Evolutionary conservation across 1,140 invertebrate genomes (phyloP), one percentile per base, ranked within the genome.

Genomic region (Hyphantria cunea): DNA sequence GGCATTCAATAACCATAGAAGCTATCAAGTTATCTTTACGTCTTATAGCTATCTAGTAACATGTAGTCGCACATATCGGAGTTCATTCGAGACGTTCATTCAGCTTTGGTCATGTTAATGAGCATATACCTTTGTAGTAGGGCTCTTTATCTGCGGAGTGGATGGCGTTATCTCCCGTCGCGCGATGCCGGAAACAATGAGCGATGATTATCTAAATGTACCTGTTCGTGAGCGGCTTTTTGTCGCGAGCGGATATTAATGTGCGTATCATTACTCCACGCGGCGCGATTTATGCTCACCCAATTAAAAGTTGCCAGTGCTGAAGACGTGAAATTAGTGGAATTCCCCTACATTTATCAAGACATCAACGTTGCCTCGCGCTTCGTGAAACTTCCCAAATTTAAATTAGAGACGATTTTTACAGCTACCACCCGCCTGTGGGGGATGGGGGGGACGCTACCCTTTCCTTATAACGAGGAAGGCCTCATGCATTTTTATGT

Each of bases 401-500:
- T 90, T 90, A 90, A 90, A 90, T 90, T 90, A 90, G 88, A 90
- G 85, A 90, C 88, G 86, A 90, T 90, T 91, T 89, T 89, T 89
- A 89, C 86, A 86, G 86, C 84, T 83, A 86, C 85, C 86, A 84
- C 85, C 88, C 82, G 59, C 8, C 37, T 42, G 72, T 71, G 75
- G 76, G 84, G 78, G 69, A 62, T 62, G 76, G 80, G 83, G 82
- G 78, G 72, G 67, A n/a, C 72, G 80, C 86, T 91, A 91, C 91
- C 91, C 91, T 91, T 92, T 92, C 88, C 89, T 90, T 91, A 86
- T 89, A 90, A 90, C 86, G 90, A 90, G 89, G 89, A 90, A 90
- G 89, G 90, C 90, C 91, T 92, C 91, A 91, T 91, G 91, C 91
- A 92, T 92, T 92, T 92, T 92, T 92, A 92, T 92, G 91, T 92